Evolutionary conservation across 1,140 invertebrate genomes (phyloP).

Genomic region (Cephus cinctus): DNA sequence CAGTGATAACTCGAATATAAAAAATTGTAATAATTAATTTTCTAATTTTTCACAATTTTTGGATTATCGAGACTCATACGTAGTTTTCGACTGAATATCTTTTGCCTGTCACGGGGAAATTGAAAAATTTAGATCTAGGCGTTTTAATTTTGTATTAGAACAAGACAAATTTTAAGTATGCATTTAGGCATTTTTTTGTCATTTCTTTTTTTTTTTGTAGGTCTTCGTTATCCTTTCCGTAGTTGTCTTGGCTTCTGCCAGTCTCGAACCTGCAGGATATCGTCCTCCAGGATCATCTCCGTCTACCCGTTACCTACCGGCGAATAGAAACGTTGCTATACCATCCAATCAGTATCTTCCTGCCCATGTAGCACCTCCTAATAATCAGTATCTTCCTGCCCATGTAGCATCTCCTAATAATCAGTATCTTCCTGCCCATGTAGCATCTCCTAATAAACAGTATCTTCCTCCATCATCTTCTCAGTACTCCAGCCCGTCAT

Average conservation of each 20-base stretch:
- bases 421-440: not conserved
- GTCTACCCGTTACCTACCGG: slow-evolving; percentile 16
- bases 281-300: slow-evolving; percentile 22
- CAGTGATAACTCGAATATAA: too few relatives aligned
- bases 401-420: not conserved
- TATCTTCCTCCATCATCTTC: not conserved
- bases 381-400: too few relatives aligned
- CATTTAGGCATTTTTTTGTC: not conserved
- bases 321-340: slow-evolving; percentile 6
- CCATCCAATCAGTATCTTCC: slow-evolving; percentile 16
- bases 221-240: slow-evolving; percentile 25
- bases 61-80: too few relatives aligned
- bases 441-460: not conserved
- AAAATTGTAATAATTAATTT: too few relatives aligned
- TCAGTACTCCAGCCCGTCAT: not conserved
- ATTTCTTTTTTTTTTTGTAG: slow-evolving; percentile 15
- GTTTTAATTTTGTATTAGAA: too few relatives aligned
- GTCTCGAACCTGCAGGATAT: slow-evolving; percentile 36
- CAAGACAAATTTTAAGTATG: too few relatives aligned
- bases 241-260: slow-evolving; percentile 19
- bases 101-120: too few relatives aligned
- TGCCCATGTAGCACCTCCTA: not conserved
- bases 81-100: too few relatives aligned
- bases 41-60: too few relatives aligned
- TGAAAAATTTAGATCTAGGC: too few relatives aligned